Conservation (phyloP, 1,140 invertebrate genomes). For the Lepidurus couesii region DNA sequence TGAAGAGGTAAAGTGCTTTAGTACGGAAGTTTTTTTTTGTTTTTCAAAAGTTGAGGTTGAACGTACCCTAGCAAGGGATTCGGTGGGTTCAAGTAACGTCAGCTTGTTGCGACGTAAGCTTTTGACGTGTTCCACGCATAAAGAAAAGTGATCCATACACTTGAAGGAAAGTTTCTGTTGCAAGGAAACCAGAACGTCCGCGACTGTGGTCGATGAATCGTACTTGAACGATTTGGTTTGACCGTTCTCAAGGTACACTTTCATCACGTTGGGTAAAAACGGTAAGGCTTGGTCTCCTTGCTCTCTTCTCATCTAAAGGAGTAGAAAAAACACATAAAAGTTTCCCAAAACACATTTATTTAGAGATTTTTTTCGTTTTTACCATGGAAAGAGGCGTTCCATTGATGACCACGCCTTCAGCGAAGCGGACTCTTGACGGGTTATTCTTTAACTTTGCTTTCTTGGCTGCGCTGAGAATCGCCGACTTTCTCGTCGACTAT, state of each 20-base stretch:
- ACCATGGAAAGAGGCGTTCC: slow-evolving; percentile 53
- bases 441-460: slow-evolving; percentile 70
- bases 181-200: slow-evolving; percentile 76
- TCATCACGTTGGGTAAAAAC: slow-evolving; percentile 85
- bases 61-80: slow-evolving; percentile 72
- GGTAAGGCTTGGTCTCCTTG: slow-evolving; percentile 72
- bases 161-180: slow-evolving; percentile 77
- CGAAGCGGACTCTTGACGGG: slow-evolving; percentile 79
- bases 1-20: no score
- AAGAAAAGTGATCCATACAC: slow-evolving; percentile 73
- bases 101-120: slow-evolving; percentile 74
- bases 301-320: slow-evolving; percentile 60
- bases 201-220: slow-evolving; percentile 78
- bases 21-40: no score
- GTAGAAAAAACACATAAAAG: slow-evolving; percentile 35
- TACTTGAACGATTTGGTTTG: slow-evolving; percentile 97
- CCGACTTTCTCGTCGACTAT: slow-evolving; percentile 65
- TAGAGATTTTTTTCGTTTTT: slow-evolving; percentile 37
- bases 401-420: slow-evolving; percentile 80
- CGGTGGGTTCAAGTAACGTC: slow-evolving; percentile 72
- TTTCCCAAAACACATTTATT: neutral
- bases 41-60: neutral
- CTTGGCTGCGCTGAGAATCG: slow-evolving; percentile 76
- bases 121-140: slow-evolving; percentile 86
- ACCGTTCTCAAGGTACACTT: slow-evolving; percentile 85